Base-by-base conservation (phyloP, 2,888 invertebrate species). In the Ischnura elegans region DNA sequence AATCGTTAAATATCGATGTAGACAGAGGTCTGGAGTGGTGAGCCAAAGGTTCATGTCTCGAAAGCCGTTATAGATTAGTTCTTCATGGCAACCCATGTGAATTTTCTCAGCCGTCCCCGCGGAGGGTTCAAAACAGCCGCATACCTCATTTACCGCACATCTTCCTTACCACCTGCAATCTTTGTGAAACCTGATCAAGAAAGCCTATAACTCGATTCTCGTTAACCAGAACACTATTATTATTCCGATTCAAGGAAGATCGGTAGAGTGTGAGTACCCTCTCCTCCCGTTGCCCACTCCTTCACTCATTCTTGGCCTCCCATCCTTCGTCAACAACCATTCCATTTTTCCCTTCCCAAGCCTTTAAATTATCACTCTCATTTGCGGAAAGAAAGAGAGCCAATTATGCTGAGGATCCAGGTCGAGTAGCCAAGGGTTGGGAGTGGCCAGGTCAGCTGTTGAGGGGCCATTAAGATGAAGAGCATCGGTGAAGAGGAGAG, bases 331-430 rank as follows among this genome's bases (percentile, higher is more conserved):
- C 36, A 76, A 10, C 19, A 1, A 36, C 76, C 76, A 76, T 76
- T 76, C 13, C 6, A 13, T 36, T 3, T 10, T 36, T 36, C 66
- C 66, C 8, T 16, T 21, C 76, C 61, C n/a, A 8, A 25, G 19
- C n/a, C 61, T n/a, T 76, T 76, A 76, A 76, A 76, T 76, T 76
- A 76, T 76, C 36, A 36, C 76, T 36, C 36, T 76, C 76, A 29
- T 76, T 76, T 76, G 76, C 76, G 76, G 36, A 76, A 76, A 76
- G 76, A 36, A 76, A 36, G 61, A 61, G 76, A 36, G 76, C 76
- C 76, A 76, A 76, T 76, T 76, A 76, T 29, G 76, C 36, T 76
- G 36, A n/a, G n/a, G 76, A 3, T 19, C 25, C 61, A 5, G 61
- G 61, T 61, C 25, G 76, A 76, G 76, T n/a, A 36, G 76, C 36